These are phyloP conservation scores for Apodemus agrarius DNA, from an alignment of 2,797 vertebrate species.

Conservation along the genomic window DNA sequence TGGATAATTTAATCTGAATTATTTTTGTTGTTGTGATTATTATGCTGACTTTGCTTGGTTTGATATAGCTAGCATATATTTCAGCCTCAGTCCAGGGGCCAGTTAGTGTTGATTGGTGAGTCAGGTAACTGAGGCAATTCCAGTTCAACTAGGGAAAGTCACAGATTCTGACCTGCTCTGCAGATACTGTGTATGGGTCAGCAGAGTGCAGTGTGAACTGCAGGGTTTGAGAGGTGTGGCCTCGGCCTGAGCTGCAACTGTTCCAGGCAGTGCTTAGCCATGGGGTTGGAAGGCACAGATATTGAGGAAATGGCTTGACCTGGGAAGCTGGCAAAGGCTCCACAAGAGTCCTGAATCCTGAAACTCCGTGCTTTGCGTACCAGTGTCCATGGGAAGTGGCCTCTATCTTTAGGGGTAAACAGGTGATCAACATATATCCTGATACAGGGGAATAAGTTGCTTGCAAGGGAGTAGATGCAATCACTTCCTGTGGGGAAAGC, in stretches of 20 bases:
- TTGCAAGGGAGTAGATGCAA: neutral
- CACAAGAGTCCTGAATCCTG: neutral
- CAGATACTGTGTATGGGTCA: neutral
- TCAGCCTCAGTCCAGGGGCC: neutral
- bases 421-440: neutral
- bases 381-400: neutral
- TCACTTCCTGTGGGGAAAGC: neutral
- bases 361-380: neutral
- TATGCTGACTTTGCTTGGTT: neutral
- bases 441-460: neutral
- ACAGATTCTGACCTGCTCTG: neutral
- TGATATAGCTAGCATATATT: neutral
- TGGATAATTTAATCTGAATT: neutral
- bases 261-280: neutral
- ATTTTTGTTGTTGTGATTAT: neutral
- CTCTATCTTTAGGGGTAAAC: neutral
- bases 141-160: neutral
- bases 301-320: neutral
- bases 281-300: neutral
- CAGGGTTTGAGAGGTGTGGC: neutral
- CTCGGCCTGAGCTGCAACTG: neutral
- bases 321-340: neutral
- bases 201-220: neutral
- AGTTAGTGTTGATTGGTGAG: neutral
- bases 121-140: neutral